phyloP scores from a whole-genome alignment of 2,888 invertebrate genomes.

The Charanyca ferruginea region DNA sequence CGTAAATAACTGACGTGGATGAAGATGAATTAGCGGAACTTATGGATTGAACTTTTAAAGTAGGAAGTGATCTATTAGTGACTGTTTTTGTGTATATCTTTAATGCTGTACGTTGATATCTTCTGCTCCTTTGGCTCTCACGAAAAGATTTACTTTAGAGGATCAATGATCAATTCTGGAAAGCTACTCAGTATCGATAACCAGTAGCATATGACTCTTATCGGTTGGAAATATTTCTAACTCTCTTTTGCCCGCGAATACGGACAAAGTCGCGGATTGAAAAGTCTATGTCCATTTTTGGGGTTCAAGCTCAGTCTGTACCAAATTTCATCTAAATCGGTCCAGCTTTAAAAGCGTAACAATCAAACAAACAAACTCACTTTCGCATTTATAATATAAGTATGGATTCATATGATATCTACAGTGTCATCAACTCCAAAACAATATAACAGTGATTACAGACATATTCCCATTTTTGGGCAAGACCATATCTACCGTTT shows the following conservation, averaged over 20 bases:
- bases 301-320: no score
- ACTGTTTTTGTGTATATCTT: no score
- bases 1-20: conserved; percentile 41
- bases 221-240: not conserved
- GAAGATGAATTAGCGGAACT: conserved; percentile 49
- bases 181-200: not conserved
- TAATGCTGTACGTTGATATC: conserved; percentile 10
- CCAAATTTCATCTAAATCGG: no score
- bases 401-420: no score
- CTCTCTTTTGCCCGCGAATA: no score
- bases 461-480: not conserved
- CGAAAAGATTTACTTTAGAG: not conserved
- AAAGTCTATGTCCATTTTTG: no score
- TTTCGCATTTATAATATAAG: no score
- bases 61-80: conserved; percentile 18
- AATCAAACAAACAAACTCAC: no score
- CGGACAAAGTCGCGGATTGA: no score
- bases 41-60: conserved; percentile 47
- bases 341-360: no score
- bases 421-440: not conserved
- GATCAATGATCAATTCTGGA: not conserved
- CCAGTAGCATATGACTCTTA: not conserved
- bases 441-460: not conserved
- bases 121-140: not conserved
- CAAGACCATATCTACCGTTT: conserved; percentile 11